Evolutionary conservation across 2,888 invertebrate genomes (phyloP), one percentile per base, ranked within the genome.

Genomic region (Plebejus anna): DNA sequence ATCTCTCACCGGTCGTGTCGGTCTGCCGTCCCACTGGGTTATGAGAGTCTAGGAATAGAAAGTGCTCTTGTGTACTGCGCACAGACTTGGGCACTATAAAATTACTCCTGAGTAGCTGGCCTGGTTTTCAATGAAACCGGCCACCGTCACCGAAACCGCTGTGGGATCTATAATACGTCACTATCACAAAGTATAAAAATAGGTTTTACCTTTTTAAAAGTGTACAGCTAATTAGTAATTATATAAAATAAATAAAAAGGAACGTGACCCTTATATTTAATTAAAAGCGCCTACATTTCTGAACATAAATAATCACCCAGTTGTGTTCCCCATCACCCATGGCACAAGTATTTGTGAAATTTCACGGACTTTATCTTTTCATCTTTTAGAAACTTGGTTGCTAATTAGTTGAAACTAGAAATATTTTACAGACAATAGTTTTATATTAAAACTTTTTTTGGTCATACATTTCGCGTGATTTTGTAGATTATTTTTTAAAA

Each of bases 261-360:
- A 22, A 7, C 22, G 13, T 22, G 59, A 22, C 61, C 61, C 28
- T 66, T 32, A 66, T 32, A 66, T 28, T 13, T 1, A 28, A 4
- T 7, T 28, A 11, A 66, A 28, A 66, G 32, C 61, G 61, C 11
- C 61, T 66, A 66, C 61, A 28, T 47, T 47, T 47, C 47, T 9
- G 13, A n/a, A 59, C n/a, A 55, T 55, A 55, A 55, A 22, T 4
- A 22, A 9, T 3, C 32, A 11, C 28, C 66, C 4, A 32, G 4
- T 13, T 61, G 2, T 28, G 28, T 28, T 0, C 32, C 32, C 66
- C 32, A 1, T 28, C 0, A 13, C 32, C 66, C 32, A 1, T 13
- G 16, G 32, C 16, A 66, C 61, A 66, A 66, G 28, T 66, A 66
- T 66, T 66, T 66, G 61, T 66, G 61, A 66, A 66, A 66, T 32